Evolutionary conservation across 2,113 vertebrate species (phyloP).

Genomic region (Antechinus flavipes): DNA sequence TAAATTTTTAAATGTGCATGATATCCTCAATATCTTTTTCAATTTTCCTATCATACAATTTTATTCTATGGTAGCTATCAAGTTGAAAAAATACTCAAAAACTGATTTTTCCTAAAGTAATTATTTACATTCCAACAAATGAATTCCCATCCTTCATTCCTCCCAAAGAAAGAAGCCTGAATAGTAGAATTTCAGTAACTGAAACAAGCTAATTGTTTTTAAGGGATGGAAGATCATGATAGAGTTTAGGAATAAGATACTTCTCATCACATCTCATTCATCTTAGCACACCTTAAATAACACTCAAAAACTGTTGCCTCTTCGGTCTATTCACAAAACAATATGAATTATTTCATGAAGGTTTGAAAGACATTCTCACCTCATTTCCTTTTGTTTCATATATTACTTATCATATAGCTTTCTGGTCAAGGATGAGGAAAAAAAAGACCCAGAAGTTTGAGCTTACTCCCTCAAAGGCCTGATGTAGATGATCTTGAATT

Average conservation of each 20-base stretch:
- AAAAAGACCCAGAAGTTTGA: neutral
- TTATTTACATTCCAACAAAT: neutral
- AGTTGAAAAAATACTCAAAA: neutral
- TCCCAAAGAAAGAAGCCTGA: neutral
- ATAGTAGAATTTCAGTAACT: neutral
- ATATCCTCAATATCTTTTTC: neutral
- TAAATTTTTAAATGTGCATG: neutral
- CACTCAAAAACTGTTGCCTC: neutral
- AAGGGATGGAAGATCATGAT: neutral
- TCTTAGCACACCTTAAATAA: neutral
- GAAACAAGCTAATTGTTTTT: neutral
- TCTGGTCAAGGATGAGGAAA: neutral
- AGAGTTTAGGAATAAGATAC: neutral
- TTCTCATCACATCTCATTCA: neutral
- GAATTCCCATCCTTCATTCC: neutral
- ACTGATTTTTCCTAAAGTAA: neutral
- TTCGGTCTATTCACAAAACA: neutral
- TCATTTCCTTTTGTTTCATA: neutral
- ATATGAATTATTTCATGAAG: neutral
- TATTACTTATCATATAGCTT: neutral
- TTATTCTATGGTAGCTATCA: neutral
- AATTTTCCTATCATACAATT: neutral
- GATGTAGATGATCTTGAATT: neutral
- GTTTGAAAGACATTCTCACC: neutral
- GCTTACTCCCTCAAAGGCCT: neutral